Conservation (phyloP, 2,888 invertebrate genomes). For the Pheosia gnoma region DNA sequence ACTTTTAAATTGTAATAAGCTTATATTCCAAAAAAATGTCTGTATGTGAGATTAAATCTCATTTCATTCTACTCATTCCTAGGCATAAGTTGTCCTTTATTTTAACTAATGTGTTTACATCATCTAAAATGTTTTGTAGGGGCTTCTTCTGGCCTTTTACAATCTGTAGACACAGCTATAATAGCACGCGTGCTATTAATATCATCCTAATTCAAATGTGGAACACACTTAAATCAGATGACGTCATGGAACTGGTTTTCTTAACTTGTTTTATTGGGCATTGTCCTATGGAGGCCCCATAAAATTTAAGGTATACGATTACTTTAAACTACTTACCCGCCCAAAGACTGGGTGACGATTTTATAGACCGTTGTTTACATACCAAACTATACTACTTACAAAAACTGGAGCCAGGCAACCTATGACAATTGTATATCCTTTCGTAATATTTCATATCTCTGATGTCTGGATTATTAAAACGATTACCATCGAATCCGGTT, state of each 20-base stretch:
- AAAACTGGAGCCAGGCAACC: not conserved
- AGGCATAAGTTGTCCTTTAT: no score
- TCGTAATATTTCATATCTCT: not conserved
- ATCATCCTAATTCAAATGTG: not conserved
- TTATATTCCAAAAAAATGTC: no score
- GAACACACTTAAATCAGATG: not conserved
- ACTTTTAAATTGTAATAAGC: no score
- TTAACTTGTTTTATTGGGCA: not conserved
- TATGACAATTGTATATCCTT: not conserved
- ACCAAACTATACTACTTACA: not conserved
- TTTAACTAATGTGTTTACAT: no score
- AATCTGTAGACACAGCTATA: no score
- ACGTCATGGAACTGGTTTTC: conserved; percentile 5
- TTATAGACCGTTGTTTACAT: not conserved
- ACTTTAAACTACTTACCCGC: not conserved
- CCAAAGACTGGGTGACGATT: not conserved
- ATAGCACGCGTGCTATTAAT: no score
- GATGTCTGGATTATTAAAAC: not conserved
- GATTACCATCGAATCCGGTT: conserved; percentile 3
- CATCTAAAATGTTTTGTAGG: no score
- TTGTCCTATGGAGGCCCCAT: conserved; percentile 3
- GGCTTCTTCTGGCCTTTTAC: no score
- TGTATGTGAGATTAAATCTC: no score
- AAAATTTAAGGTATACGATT: not conserved
- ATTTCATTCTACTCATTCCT: no score